Conservation (phyloP, 2,113 vertebrate genomes). For the Empidonax alnorum region DNA sequence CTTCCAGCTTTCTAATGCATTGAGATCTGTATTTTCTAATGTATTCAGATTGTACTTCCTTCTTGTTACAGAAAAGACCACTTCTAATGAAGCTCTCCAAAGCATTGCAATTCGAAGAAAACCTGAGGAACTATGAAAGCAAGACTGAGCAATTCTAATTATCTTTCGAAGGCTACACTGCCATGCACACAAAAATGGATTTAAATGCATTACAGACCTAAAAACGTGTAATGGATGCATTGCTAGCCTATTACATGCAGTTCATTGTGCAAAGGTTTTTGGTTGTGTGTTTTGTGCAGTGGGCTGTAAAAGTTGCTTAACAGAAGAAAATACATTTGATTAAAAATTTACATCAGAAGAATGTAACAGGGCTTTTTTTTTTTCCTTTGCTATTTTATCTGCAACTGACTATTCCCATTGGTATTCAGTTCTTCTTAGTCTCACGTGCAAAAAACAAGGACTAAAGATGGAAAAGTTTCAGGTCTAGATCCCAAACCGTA, state of each 20-base stretch:
- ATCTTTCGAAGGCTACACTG: background rate
- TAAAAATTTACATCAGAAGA: slow-evolving; percentile 67
- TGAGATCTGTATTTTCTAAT: background rate
- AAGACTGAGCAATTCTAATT: slow-evolving; percentile 12
- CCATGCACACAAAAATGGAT: background rate
- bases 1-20: background rate
- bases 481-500: background rate
- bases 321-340: slow-evolving; percentile 51
- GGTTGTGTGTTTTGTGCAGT: slow-evolving; percentile 7
- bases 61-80: background rate
- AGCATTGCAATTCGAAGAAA: background rate
- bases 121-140: background rate
- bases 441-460: background rate
- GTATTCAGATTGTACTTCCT: background rate
- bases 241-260: background rate
- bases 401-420: background rate
- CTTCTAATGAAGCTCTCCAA: slow-evolving; percentile 13
- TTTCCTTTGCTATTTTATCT: slow-evolving; percentile 9
- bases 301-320: slow-evolving; percentile 46
- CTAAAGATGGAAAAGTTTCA: background rate
- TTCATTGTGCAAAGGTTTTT: slow-evolving; percentile 1
- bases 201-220: background rate
- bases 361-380: background rate
- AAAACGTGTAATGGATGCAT: background rate
- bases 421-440: background rate